Conservation (phyloP, 2,888 invertebrate genomes). For the Actias luna region DNA sequence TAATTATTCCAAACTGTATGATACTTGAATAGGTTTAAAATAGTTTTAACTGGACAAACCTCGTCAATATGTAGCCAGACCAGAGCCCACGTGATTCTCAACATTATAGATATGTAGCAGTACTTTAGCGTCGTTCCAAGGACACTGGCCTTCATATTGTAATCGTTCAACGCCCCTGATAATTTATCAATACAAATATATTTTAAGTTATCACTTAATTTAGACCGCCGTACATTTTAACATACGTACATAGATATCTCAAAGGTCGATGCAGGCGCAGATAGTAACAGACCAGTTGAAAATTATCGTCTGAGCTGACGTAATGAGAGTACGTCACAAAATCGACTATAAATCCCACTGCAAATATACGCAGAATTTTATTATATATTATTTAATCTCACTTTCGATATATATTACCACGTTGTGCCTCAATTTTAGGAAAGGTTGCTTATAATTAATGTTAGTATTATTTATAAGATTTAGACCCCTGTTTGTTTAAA, state of each 20-base stretch:
- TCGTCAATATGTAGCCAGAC: conserved; percentile 47
- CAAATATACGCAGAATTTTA: conserved; percentile 10
- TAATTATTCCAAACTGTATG: background rate
- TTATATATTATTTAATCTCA: no score
- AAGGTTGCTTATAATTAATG: no score
- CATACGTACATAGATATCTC: conserved; percentile 52
- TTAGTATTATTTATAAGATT: no score
- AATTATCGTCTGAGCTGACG: conserved; percentile 18
- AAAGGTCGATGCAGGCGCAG: conserved; percentile 59
- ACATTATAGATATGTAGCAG: conserved; percentile 53
- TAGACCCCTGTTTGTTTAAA: no score
- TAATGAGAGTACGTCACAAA: conserved; percentile 49
- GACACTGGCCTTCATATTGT: conserved; percentile 54
- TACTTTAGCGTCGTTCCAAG: conserved; percentile 57
- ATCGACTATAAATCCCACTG: conserved; percentile 53
- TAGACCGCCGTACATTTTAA: no score
- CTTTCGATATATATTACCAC: no score
- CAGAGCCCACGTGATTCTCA: conserved; percentile 52
- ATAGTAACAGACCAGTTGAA: conserved; percentile 49
- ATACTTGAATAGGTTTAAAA: background rate
- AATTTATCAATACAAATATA: background rate
- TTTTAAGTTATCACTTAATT: background rate
- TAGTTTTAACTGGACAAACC: conserved; percentile 32
- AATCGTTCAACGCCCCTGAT: conserved; percentile 50
- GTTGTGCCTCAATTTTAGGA: no score